These are phyloP conservation scores for Tholera decimalis DNA, from an alignment of 2,888 invertebrate genomes.

Conservation along the genomic window DNA sequence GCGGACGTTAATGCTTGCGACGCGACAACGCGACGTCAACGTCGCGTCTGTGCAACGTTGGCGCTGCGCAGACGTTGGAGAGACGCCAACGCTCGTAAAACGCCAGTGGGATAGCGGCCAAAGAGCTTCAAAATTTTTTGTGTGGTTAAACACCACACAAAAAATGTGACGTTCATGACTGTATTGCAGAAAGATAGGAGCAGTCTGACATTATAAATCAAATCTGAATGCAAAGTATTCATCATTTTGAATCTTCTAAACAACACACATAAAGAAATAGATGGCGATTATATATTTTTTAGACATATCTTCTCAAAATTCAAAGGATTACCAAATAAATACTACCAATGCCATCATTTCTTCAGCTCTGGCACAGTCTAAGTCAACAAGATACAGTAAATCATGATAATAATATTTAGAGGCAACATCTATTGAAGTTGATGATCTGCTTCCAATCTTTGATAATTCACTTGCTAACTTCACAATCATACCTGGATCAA, in stretches of 20 bases:
- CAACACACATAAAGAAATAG: not conserved
- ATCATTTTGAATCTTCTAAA: too few relatives aligned
- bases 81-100: too few relatives aligned
- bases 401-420: conserved; percentile 70
- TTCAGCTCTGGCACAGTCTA: conserved; percentile 72
- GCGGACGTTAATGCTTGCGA: too few relatives aligned
- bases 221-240: too few relatives aligned
- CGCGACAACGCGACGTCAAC: too few relatives aligned
- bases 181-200: not conserved
- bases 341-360: conserved; percentile 70
- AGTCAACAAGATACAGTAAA: conserved; percentile 75
- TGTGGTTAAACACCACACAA: too few relatives aligned
- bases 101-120: too few relatives aligned
- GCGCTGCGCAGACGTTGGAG: too few relatives aligned
- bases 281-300: not conserved
- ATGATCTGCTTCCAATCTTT: conserved; percentile 67
- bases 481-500: conserved; percentile 65
- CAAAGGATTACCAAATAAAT: not conserved
- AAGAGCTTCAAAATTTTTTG: too few relatives aligned
- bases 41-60: too few relatives aligned
- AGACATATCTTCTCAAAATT: not conserved
- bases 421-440: conserved; percentile 53
- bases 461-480: conserved; percentile 69
- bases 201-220: not conserved
- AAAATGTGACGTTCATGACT: too few relatives aligned